Conservation (phyloP, 2,888 invertebrate genomes). For the Polylopha cassiicola region DNA sequence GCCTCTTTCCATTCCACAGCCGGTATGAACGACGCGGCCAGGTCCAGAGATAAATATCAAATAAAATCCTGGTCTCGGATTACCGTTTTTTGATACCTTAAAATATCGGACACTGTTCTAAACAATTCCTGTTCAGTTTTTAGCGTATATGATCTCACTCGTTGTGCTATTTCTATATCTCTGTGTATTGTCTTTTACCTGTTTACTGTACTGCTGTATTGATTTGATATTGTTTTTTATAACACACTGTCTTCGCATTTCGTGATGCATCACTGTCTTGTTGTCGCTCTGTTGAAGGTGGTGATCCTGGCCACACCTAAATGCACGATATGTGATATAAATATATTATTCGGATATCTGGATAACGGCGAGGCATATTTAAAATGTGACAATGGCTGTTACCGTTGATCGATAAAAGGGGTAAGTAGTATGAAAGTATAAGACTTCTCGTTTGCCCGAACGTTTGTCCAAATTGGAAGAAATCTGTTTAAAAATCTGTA, state of each 20-base stretch:
- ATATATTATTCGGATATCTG: conserved; percentile 11
- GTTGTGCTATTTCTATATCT: conserved; percentile 22
- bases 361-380: too few species aligned
- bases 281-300: conserved; percentile 74
- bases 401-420: too few species aligned
- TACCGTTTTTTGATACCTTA: too few species aligned
- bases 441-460: too few species aligned
- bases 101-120: conserved; percentile 11
- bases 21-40: conserved; percentile 17
- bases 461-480: too few species aligned
- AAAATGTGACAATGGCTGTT: too few species aligned
- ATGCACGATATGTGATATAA: conserved; percentile 13
- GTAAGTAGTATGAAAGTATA: too few species aligned
- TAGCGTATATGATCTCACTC: conserved; percentile 8
- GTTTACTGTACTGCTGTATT: conserved; percentile 17
- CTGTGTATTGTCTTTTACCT: conserved; percentile 18
- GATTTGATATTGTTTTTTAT: conserved; percentile 35
- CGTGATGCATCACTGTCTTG: conserved; percentile 56
- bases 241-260: conserved; percentile 40
- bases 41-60: conserved; percentile 18
- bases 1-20: conserved; percentile 23
- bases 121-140: conserved; percentile 8
- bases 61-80: conserved; percentile 14
- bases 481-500: too few species aligned
- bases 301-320: conserved; percentile 31